These are phyloP conservation scores for Lepus europaeus DNA, from an alignment of 2,113 vertebrate species.

Conservation along the genomic window DNA sequence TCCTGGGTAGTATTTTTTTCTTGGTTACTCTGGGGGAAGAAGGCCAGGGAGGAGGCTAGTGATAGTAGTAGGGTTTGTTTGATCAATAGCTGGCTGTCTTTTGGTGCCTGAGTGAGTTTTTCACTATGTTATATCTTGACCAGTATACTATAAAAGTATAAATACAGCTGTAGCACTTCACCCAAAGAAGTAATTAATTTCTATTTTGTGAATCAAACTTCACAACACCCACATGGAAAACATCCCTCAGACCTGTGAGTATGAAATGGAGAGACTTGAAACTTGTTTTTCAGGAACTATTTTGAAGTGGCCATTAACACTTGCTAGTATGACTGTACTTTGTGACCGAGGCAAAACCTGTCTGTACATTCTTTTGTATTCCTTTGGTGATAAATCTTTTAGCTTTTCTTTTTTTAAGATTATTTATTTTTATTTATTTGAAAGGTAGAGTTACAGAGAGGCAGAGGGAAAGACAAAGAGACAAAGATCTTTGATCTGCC, in stretches of 20 bases:
- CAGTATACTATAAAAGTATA: neutral
- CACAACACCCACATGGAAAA: slow-evolving; percentile 19
- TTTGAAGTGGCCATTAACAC: slow-evolving; percentile 10
- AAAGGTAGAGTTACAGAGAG: no score
- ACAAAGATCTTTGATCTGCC: no score
- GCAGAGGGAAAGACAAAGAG: no score
- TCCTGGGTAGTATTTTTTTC: neutral
- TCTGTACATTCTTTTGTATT: neutral
- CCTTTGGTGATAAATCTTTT: neutral
- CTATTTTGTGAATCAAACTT: slow-evolving; percentile 23
- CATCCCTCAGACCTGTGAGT: neutral
- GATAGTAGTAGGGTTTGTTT: neutral
- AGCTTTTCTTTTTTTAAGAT: neutral
- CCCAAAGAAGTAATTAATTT: slow-evolving; percentile 14
- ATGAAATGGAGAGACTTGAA: slow-evolving; percentile 46
- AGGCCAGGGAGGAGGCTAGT: neutral
- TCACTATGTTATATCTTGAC: neutral
- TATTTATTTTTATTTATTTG: no score
- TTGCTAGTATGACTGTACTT: slow-evolving; percentile 30
- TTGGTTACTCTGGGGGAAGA: neutral
- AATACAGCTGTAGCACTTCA: neutral
- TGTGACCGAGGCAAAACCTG: neutral
- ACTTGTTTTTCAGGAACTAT: neutral
- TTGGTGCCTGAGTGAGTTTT: slow-evolving; percentile 5
- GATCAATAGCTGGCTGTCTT: neutral